Percentiles rank a stretch among this genome's conserved stretches.
Conservation (phyloP, 2,888 invertebrate species). For the Tigriopus californicus region DNA sequence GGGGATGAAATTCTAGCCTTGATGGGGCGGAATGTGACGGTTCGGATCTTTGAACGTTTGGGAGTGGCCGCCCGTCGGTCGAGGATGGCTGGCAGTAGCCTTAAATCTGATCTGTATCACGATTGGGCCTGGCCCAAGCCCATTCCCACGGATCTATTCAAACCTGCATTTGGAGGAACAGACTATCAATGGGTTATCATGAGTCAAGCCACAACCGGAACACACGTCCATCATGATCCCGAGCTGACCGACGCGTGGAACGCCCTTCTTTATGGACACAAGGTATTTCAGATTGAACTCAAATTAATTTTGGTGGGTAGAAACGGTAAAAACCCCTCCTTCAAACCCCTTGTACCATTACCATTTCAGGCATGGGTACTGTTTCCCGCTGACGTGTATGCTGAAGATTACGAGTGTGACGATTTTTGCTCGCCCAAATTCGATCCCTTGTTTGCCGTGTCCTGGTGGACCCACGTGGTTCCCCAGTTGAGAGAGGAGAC, state of each 20-base stretch:
- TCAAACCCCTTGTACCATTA: not conserved
- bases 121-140: constrained; percentile 1
- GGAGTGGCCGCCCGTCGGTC: no score
- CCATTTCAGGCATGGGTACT: not conserved
- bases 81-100: no score
- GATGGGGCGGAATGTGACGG: not conserved
- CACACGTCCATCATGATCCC: not conserved
- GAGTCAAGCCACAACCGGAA: not conserved
- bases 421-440: not conserved
- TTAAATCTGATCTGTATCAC: not conserved
- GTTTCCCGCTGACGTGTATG: not conserved
- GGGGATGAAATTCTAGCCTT: not conserved
- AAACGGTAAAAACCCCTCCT: no score
- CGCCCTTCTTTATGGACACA: not conserved
- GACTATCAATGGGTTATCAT: constrained; percentile 5
- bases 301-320: no score
- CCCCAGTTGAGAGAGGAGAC: not conserved
- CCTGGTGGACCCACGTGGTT: constrained; percentile 1
- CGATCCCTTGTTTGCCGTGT: not conserved
- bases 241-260: constrained; percentile 5
- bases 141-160: not conserved
- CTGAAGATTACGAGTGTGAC: not conserved
- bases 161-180: not conserved
- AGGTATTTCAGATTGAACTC: no score
- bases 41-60: not conserved